Base-by-base conservation (phyloP, 2,888 invertebrate genomes). In the Noctua fimbriata region DNA sequence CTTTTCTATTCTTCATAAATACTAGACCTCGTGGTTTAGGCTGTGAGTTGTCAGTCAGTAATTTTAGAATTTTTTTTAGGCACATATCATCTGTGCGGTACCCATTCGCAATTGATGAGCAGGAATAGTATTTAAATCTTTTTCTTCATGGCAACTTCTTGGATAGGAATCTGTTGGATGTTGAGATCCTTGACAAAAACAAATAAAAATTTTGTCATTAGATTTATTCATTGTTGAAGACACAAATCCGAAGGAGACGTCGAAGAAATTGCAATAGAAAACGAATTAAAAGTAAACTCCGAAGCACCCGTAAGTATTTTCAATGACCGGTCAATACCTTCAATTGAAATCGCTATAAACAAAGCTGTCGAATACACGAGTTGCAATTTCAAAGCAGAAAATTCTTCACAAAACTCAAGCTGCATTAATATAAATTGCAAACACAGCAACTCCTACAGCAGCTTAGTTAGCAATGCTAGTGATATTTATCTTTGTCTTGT, bases 401-500 rank as follows among this genome's bases (percentile, higher is more conserved):
- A 16, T 28, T 65, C 28, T 24, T 24, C 14, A 66, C 16, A 66
- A 18, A 69, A 63, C 36, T 72, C n/a, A 44, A 44, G 6, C 36
- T 47, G 47, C 47, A 36, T 66, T 73, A 24, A 65, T 24, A 71
- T 55, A 72, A 73, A 73, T 58, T 58, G 2, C 10, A 47, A 73
- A 47, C 6, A 41, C 44, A 18, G 58, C 32, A 24, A 18, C 44
- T 18, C 9, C 16, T 28, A 2, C 21, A 41, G 1, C 6, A 32
- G 73, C 47, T 21, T 47, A 60, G n/a, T 49, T n/a, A 60, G 16
- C 36, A 58, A 60, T 47, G 21, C 47, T 16, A 36, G 21, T 5
- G n/a, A 44, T 58, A 72, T 74, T 74, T 60, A 60, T 74, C 36
- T 36, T 73, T 60, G 74, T 73, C 47, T 74, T 74, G 60, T 36